phyloP scores from a whole-genome alignment of 2,797 vertebrate genomes.

The Columba guinea region DNA sequence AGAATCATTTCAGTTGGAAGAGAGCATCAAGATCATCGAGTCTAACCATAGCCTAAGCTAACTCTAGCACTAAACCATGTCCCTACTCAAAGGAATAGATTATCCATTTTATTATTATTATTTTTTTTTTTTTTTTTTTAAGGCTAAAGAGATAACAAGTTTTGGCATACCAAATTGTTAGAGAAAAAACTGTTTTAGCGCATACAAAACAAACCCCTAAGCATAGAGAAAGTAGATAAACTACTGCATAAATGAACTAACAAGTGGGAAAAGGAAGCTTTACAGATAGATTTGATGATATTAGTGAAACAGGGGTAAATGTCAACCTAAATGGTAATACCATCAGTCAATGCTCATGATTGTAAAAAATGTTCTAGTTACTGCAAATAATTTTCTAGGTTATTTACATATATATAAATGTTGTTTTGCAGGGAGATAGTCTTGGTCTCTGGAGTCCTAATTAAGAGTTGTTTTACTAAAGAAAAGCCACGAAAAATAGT shows the following conservation, averaged over 20 bases:
- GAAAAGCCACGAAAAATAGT: not conserved
- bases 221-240: not conserved
- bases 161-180: not conserved
- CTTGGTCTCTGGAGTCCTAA: slow-evolving; percentile 2
- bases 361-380: not conserved
- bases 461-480: not conserved
- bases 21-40: too few relatives aligned
- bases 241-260: not conserved
- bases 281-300: not conserved
- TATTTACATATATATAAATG: not conserved
- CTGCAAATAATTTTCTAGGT: not conserved
- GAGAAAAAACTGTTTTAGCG: not conserved
- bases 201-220: accelerated
- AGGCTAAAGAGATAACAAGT: not conserved
- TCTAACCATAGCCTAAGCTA: too few relatives aligned
- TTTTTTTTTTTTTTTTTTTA: not conserved
- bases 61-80: too few relatives aligned
- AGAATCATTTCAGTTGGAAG: too few relatives aligned
- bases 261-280: not conserved
- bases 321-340: not conserved
- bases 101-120: not conserved
- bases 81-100: not conserved
- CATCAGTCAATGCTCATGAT: not conserved
- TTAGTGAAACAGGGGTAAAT: not conserved
- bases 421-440: not conserved